Evolutionary conservation across 2,888 invertebrate genomes (phyloP).

Genomic region (Scaptomyza parva): DNA sequence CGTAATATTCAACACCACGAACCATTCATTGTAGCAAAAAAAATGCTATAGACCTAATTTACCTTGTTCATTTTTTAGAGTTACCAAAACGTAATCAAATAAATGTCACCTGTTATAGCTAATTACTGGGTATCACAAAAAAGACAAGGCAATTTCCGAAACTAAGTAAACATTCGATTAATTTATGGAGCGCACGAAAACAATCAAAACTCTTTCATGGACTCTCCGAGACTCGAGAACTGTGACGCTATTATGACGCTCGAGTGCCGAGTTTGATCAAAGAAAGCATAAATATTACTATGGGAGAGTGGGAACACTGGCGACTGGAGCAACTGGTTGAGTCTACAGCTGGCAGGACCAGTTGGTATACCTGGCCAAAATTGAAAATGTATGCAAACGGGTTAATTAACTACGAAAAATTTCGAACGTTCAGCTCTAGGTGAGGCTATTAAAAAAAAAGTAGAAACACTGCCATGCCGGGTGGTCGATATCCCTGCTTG

Average conservation of each 20-base stretch:
- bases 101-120: not conserved
- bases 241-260: constrained; percentile 75
- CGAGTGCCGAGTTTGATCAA: constrained; percentile 75
- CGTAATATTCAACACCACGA: constrained; percentile 65
- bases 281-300: constrained; percentile 78
- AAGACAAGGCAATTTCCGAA: constrained; percentile 61
- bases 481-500: constrained; percentile 54
- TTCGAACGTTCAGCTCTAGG: constrained; percentile 60
- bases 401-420: constrained; percentile 78
- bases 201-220: constrained; percentile 47
- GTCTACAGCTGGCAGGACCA: constrained; percentile 47
- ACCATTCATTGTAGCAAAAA: constrained; percentile 66
- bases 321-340: constrained; percentile 49
- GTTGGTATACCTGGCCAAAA: constrained; percentile 30
- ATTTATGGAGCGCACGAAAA: constrained; percentile 73
- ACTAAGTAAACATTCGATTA: constrained; percentile 64
- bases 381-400: constrained; percentile 79
- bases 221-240: constrained; percentile 25
- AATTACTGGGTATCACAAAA: constrained; percentile 22
- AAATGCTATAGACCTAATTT: constrained; percentile 72
- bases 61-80: too few relatives aligned
- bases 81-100: too few relatives aligned
- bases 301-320: constrained; percentile 36
- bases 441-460: constrained; percentile 57
- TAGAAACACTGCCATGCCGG: constrained; percentile 49